A percentile compares a stretch with the other conserved stretches of the same genome.
Evolutionary conservation across 2,113 vertebrate species (phyloP).

Genomic region (Gallinago paraguaiae): DNA sequence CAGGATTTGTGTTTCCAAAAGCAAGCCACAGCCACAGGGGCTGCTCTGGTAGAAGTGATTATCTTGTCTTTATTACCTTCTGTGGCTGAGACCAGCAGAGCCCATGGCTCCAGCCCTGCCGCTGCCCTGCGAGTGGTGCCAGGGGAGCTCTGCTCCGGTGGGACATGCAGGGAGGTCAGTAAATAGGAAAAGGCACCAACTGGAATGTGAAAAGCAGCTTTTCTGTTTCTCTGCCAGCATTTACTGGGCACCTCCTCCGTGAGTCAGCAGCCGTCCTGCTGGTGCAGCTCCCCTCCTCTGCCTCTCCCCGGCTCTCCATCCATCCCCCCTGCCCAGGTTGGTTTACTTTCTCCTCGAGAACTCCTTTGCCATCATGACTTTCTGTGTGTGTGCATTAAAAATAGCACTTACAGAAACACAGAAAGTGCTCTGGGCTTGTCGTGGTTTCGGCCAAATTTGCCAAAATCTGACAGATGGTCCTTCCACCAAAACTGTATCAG

Average conservation of each 20-base stretch:
- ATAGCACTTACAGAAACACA: background rate
- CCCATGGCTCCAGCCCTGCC: background rate
- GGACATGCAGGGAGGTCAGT: background rate
- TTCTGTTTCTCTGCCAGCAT: background rate
- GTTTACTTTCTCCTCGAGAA: constrained; percentile 4
- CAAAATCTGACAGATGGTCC: no score
- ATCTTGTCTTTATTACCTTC: background rate
- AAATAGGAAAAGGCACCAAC: background rate
- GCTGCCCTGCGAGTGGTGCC: background rate
- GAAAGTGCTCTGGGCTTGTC: background rate
- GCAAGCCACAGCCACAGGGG: background rate
- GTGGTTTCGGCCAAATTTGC: no score
- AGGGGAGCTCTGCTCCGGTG: background rate
- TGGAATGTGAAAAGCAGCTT: background rate
- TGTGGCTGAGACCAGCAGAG: background rate
- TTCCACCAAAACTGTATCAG: no score
- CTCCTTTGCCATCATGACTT: background rate
- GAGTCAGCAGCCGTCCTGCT: constrained; percentile 12
- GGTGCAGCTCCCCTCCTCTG: background rate
- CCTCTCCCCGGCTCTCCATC: background rate
- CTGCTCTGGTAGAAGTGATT: background rate
- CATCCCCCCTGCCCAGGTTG: background rate
- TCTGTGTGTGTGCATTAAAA: background rate
- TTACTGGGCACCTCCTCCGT: background rate
- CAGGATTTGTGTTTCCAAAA: background rate